phyloP scores from a whole-genome alignment of 2,797 vertebrate genomes.

The Enteromius radiatus region DNA sequence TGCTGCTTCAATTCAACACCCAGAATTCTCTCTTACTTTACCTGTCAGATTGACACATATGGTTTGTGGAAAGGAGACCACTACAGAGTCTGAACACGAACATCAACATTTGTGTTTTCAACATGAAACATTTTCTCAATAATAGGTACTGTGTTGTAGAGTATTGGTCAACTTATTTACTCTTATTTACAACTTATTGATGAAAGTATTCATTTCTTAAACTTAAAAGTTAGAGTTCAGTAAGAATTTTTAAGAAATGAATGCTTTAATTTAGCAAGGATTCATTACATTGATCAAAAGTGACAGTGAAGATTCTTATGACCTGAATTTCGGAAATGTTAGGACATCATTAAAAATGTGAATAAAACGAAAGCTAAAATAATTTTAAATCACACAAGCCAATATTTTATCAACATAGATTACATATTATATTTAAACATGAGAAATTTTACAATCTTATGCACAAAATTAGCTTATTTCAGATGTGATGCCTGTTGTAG shows the following conservation, averaged over 20 bases:
- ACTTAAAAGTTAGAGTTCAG: neutral
- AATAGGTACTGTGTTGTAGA: neutral
- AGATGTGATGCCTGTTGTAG: too few species aligned
- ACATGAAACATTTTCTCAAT: neutral
- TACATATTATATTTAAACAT: too few species aligned
- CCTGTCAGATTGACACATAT: neutral
- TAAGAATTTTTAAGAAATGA: neutral
- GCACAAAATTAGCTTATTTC: too few species aligned
- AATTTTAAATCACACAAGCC: too few species aligned
- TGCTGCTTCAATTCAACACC: conserved; percentile 24
- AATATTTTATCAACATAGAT: too few species aligned
- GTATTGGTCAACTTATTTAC: too few species aligned
- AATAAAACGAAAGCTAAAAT: too few species aligned
- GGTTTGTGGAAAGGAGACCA: neutral
- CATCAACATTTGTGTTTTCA: neutral
- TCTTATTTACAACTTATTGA: too few species aligned
- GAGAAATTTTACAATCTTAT: too few species aligned
- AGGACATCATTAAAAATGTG: too few species aligned
- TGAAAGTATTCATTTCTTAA: too few species aligned
- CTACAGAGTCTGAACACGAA: neutral
- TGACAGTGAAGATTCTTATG: neutral
- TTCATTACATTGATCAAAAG: neutral
- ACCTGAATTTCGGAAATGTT: too few species aligned
- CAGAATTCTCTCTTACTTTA: conserved; percentile 6
- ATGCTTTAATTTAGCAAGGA: neutral